Evolutionary conservation across 2,888 invertebrate species (phyloP).

Genomic region (Fragum whitleyi): DNA sequence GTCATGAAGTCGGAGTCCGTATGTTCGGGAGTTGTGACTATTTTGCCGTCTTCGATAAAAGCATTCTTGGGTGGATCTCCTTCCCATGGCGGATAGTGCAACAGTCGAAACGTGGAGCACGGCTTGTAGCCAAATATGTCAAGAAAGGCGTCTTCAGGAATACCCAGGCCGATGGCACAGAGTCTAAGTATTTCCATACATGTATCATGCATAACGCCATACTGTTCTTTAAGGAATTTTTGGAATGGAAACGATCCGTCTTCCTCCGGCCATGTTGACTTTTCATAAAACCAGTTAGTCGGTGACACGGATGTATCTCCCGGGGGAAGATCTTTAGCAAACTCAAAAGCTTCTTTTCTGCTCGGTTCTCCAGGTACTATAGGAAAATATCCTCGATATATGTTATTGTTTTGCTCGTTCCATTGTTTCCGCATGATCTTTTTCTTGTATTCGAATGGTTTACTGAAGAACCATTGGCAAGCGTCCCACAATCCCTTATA

Average conservation of each 20-base stretch:
- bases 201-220: constrained; percentile 62
- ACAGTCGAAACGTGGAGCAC: constrained; percentile 69
- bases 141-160: constrained; percentile 68
- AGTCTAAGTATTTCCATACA: constrained; percentile 68
- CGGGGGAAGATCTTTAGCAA: constrained; percentile 58
- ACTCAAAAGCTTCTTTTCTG: constrained; percentile 75
- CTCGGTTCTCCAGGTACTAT: constrained; percentile 68
- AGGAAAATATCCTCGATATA: constrained; percentile 75
- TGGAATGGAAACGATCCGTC: constrained; percentile 66
- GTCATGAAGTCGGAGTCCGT: constrained; percentile 70
- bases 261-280: constrained; percentile 67
- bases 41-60: constrained; percentile 60
- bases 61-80: constrained; percentile 55
- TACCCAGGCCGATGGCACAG: constrained; percentile 65
- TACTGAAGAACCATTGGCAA: constrained; percentile 70
- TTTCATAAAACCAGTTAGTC: constrained; percentile 66
- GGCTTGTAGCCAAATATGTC: constrained; percentile 67
- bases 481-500: constrained; percentile 62
- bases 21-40: constrained; percentile 69
- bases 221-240: constrained; percentile 56
- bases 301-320: constrained; percentile 54
- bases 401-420: constrained; percentile 70
- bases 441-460: constrained; percentile 60
- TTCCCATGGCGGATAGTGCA: constrained; percentile 71
- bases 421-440: constrained; percentile 67